Evolutionary conservation across 2,888 invertebrate genomes (phyloP).

Genomic region (Rhamnusium bicolor): DNA sequence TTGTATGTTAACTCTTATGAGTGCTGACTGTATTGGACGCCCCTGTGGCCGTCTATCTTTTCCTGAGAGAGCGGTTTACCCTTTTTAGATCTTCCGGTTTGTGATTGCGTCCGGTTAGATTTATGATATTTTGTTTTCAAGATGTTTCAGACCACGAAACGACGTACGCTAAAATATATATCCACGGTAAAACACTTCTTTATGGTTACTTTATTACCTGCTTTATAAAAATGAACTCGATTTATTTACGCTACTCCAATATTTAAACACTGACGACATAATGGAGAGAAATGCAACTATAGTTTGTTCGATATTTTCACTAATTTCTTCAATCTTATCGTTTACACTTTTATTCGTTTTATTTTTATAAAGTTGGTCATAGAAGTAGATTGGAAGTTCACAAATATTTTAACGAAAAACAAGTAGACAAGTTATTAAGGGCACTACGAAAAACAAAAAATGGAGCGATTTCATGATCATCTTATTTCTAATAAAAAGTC

Average conservation of each 20-base stretch:
- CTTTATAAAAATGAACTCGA: slow-evolving; percentile 1
- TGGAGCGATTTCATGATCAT: no score
- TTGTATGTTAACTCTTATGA: background rate
- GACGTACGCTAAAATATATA: slow-evolving; percentile 3
- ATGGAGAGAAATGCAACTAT: background rate
- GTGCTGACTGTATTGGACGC: slow-evolving; percentile 37
- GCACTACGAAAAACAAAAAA: no score
- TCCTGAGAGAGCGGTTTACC: slow-evolving; percentile 50
- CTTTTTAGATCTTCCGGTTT: slow-evolving; percentile 57
- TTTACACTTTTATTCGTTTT: no score
- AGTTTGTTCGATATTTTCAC: no score
- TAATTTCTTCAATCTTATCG: no score
- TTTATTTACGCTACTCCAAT: background rate
- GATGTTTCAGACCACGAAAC: slow-evolving; percentile 33
- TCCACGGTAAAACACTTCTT: slow-evolving; percentile 6
- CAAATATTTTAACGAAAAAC: no score
- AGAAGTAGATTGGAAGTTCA: no score
- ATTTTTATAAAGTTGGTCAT: no score
- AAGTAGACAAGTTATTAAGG: no score
- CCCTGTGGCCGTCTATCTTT: slow-evolving; percentile 50
- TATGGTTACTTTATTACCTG: slow-evolving; percentile 14
- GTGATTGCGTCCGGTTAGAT: slow-evolving; percentile 60
- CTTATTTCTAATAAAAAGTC: no score
- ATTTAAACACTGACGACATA: background rate
- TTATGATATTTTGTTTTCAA: slow-evolving; percentile 56